A percentile compares a stretch with the other conserved stretches of the same genome.
These are phyloP conservation scores for Emmelina monodactyla DNA, from an alignment of 2,888 invertebrate genomes.

Conservation along the genomic window DNA sequence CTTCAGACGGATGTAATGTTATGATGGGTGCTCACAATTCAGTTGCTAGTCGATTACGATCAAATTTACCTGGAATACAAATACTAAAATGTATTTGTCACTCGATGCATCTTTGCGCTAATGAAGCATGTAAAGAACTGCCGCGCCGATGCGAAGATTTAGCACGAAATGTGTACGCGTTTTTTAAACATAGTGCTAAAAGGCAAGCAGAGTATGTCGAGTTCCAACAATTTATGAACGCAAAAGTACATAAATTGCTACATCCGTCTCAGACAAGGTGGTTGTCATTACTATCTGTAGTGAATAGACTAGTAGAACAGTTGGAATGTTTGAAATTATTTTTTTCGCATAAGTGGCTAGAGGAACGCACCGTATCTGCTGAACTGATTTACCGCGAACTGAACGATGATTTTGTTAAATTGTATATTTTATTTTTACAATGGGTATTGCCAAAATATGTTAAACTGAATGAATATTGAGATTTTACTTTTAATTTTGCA, in stretches of 20 bases:
- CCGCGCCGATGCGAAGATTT: conserved; percentile 22
- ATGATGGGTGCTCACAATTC: conserved; percentile 16
- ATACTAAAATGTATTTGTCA: conserved; percentile 23
- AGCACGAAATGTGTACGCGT: conserved; percentile 20
- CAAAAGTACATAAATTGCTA: conserved; percentile 3
- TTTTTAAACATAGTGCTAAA: conserved; percentile 13
- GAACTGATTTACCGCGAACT: neutral
- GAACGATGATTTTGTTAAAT: neutral
- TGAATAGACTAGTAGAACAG: conserved; percentile 8
- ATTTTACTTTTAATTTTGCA: too few species aligned
- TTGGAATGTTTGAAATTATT: conserved; percentile 3
- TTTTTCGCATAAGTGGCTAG: neutral
- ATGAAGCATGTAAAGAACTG: conserved; percentile 21
- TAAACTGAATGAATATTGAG: too few species aligned
- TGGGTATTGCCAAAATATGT: conserved; percentile 3
- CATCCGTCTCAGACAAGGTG: conserved; percentile 10
- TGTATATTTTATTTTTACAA: neutral
- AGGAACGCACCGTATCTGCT: neutral
- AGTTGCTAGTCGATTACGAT: conserved; percentile 7
- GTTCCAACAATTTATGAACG: conserved; percentile 5
- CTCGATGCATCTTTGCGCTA: conserved; percentile 23
- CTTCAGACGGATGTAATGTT: conserved; percentile 14
- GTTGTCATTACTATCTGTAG: conserved; percentile 6
- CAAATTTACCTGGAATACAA: conserved; percentile 1
- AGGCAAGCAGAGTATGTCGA: conserved; percentile 1